Evolutionary conservation across 2,113 vertebrate species (phyloP).

Genomic region (Brienomyrus longianalis): DNA sequence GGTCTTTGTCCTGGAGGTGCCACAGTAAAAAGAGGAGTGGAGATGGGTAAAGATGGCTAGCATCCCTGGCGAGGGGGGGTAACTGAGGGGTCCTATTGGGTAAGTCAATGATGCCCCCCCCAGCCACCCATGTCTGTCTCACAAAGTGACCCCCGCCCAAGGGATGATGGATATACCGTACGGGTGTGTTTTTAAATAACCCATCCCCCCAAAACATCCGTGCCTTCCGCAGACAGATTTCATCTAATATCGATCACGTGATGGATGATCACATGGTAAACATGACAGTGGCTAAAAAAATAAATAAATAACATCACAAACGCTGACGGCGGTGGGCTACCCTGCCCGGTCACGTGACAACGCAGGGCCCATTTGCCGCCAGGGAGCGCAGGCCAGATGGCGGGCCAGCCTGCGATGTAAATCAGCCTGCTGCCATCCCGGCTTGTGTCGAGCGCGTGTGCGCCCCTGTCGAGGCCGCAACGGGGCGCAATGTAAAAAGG

Average conservation of each 20-base stretch:
- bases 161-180: conserved; percentile 43
- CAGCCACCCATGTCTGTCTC: conserved; percentile 11
- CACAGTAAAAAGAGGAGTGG: background rate
- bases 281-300: background rate
- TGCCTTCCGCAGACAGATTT: background rate
- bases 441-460: background rate
- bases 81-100: background rate
- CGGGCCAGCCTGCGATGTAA: background rate
- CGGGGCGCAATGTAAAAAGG: background rate
- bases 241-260: conserved; percentile 1
- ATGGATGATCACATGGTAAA: conserved; percentile 27
- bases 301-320: background rate
- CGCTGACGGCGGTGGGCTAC: background rate
- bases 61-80: background rate
- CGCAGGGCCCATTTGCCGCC: background rate
- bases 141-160: conserved; percentile 55
- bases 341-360: background rate
- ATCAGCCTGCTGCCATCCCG: background rate
- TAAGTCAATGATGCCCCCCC: background rate
- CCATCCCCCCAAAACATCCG: background rate
- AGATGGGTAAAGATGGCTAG: background rate
- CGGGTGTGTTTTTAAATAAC: background rate
- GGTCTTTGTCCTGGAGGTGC: background rate
- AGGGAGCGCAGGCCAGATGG: background rate
- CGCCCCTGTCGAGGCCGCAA: background rate